Evolutionary conservation across 2,113 vertebrate genomes (phyloP).

Genomic region (Mesitornis unicolor): DNA sequence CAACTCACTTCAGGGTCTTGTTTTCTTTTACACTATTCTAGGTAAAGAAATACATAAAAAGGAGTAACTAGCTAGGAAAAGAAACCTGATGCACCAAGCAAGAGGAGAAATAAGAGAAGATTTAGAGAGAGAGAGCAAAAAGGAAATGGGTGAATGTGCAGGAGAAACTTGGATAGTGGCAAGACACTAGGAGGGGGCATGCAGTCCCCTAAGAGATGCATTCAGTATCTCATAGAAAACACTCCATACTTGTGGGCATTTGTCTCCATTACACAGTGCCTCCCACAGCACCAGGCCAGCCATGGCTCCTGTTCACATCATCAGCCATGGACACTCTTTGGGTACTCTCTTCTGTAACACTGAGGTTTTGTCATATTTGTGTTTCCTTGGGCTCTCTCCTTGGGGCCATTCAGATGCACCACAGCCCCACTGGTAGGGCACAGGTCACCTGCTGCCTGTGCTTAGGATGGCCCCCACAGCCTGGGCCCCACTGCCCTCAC

Average conservation of each 20-base stretch:
- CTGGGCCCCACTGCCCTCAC: neutral
- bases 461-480: neutral
- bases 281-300: neutral
- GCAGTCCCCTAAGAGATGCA: neutral
- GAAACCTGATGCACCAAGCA: neutral
- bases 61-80: neutral
- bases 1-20: neutral
- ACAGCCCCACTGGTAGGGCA: too few relatives aligned
- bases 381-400: neutral
- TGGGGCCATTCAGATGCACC: rapidly evolving
- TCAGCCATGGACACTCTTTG: neutral
- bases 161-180: neutral
- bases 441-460: too few relatives aligned
- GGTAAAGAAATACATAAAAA: neutral
- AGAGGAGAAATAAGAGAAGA: neutral
- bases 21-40: neutral
- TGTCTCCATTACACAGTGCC: too few relatives aligned
- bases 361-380: rapidly evolving
- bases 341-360: neutral
- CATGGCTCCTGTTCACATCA: neutral
- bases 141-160: neutral
- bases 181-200: neutral
- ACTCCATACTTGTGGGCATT: rapidly evolving
- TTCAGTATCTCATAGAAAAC: neutral
- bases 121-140: neutral